Evolutionary conservation across 2,888 invertebrate species (phyloP).

Genomic region (Heliconius hortense): DNA sequence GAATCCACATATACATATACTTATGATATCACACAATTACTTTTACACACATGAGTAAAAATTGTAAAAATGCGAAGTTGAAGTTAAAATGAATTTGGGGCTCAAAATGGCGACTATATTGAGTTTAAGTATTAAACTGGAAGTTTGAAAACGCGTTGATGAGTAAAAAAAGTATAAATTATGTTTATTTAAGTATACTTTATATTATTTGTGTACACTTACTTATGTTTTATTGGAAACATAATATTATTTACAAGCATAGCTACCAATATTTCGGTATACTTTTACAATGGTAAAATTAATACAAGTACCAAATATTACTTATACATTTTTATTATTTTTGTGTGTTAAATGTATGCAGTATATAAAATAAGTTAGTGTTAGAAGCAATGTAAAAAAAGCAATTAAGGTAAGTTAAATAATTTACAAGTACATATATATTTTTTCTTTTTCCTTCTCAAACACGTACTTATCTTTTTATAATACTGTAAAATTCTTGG

Average conservation of each 20-base stretch:
- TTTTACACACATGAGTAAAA: too few relatives aligned
- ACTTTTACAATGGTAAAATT: too few relatives aligned
- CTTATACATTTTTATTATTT: neutral
- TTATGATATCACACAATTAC: too few relatives aligned
- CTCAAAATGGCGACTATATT: too few relatives aligned
- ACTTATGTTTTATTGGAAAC: neutral
- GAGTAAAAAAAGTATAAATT: neutral
- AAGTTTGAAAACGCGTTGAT: neutral
- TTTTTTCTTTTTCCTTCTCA: neutral
- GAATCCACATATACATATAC: too few relatives aligned
- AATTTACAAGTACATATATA: neutral
- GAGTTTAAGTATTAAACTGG: neutral
- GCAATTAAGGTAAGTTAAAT: slow-evolving; percentile 8
- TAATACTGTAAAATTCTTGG: neutral
- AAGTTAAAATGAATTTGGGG: too few relatives aligned
- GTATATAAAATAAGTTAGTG: neutral
- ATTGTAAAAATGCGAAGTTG: too few relatives aligned
- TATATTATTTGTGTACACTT: neutral
- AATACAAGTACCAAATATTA: neutral
- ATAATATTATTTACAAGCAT: neutral
- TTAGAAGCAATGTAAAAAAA: neutral
- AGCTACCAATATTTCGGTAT: neutral
- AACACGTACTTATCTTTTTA: neutral
- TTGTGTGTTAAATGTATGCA: neutral
- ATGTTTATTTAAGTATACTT: neutral